A percentile compares a stretch with the other conserved stretches of the same genome.
Evolutionary conservation across 1,140 invertebrate genomes (phyloP).

Genomic region (Ostrea edulis): DNA sequence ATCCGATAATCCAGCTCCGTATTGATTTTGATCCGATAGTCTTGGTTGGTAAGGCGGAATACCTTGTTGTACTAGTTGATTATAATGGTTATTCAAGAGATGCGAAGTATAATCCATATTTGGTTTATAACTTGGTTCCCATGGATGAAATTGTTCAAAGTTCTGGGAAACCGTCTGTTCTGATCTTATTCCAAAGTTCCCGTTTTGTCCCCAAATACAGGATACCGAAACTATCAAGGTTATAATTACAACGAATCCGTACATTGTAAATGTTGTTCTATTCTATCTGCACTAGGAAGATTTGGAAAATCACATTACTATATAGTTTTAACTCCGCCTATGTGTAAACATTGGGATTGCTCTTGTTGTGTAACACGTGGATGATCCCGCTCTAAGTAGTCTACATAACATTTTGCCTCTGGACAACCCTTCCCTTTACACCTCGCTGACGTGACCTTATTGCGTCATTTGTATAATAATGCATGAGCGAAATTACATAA

Average conservation of each 20-base stretch:
- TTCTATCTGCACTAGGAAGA: background rate
- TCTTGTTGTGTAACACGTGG: background rate
- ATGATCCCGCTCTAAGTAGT: background rate
- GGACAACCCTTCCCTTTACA: background rate
- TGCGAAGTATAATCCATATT: background rate
- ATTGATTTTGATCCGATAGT: background rate
- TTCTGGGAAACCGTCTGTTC: background rate
- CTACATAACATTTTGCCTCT: background rate
- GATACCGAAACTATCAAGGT: background rate
- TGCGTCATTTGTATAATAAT: background rate
- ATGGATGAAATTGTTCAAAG: conserved; percentile 2
- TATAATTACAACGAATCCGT: background rate
- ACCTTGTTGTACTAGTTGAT: background rate
- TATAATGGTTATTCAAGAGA: background rate
- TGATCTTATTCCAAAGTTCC: background rate
- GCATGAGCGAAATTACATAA: background rate
- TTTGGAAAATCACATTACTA: background rate
- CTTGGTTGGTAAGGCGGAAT: background rate
- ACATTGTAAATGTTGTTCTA: background rate
- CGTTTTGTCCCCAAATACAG: background rate
- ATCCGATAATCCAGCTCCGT: background rate
- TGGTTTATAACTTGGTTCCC: conserved; percentile 22
- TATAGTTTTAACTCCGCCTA: background rate
- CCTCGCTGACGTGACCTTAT: background rate
- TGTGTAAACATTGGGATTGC: background rate